Conservation (phyloP, 2,888 invertebrate genomes). For the Horisme vitalbata region DNA sequence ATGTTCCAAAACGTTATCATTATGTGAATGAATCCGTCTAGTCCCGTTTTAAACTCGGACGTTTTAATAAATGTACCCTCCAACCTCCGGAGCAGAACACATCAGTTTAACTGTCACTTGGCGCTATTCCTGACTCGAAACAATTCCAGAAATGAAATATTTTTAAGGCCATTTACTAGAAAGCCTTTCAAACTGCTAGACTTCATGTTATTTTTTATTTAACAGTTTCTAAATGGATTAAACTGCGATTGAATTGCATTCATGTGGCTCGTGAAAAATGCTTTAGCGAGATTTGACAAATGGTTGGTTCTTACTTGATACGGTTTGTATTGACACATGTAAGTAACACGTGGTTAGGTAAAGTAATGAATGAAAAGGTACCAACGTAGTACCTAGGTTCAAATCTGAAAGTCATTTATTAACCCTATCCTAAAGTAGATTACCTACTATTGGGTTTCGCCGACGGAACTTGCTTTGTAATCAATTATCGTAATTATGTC, state of each 20-base stretch:
- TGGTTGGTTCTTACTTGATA: too few relatives aligned
- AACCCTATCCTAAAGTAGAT: too few relatives aligned
- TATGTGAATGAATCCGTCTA: slow-evolving; percentile 38
- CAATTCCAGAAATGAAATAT: slow-evolving; percentile 78
- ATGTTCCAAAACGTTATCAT: slow-evolving; percentile 29
- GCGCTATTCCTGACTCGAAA: slow-evolving; percentile 71
- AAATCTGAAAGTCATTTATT: too few relatives aligned
- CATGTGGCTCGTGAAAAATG: slow-evolving; percentile 17
- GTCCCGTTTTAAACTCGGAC: slow-evolving; percentile 46
- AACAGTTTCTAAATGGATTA: slow-evolving; percentile 34
- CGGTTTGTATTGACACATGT: too few relatives aligned
- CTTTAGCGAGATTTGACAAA: slow-evolving; percentile 10
- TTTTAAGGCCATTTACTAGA: slow-evolving; percentile 76
- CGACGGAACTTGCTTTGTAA: not conserved
- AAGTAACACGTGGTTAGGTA: too few relatives aligned
- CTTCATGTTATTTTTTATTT: slow-evolving; percentile 65
- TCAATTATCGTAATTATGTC: not conserved
- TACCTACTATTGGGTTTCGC: too few relatives aligned
- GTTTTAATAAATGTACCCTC: slow-evolving; percentile 70
- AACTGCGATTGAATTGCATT: slow-evolving; percentile 26
- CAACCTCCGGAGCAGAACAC: slow-evolving; percentile 55
- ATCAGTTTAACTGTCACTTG: slow-evolving; percentile 76
- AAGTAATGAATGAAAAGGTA: too few relatives aligned
- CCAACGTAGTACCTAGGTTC: too few relatives aligned
- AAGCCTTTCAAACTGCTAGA: slow-evolving; percentile 62